phyloP scores from a whole-genome alignment of 2,797 vertebrate genomes.

The Triplophysa bombifrons region DNA sequence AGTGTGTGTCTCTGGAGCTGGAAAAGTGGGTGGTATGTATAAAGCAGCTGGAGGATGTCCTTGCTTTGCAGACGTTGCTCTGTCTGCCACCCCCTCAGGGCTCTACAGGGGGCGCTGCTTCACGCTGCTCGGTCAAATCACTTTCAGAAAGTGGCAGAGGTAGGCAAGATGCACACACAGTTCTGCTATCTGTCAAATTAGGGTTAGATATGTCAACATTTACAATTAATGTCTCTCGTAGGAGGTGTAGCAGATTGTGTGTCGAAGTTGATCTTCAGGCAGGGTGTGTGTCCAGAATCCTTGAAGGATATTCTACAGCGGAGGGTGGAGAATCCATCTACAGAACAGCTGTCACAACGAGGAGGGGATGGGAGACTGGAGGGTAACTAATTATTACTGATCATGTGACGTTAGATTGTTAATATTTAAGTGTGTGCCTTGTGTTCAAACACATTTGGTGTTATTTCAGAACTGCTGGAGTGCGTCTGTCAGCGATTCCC shows the following conservation, averaged over 20 bases:
- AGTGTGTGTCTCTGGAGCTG: conserved; percentile 91
- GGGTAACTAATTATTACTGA: conserved; percentile 35
- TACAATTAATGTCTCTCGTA: conserved; percentile 53
- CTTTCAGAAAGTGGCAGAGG: conserved; percentile 92
- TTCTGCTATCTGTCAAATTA: neutral
- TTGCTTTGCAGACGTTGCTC: conserved; percentile 91
- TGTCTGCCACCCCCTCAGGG: conserved; percentile 71
- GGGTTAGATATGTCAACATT: neutral
- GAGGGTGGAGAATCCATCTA: conserved; percentile 59
- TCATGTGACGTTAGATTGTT: neutral
- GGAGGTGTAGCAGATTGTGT: conserved; percentile 92
- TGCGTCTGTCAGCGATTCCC: conserved; percentile 88
- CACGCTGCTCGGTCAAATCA: conserved; percentile 85
- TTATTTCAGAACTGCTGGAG: conserved; percentile 80
- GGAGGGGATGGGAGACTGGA: conserved; percentile 62
- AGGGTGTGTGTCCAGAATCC: conserved; percentile 79
- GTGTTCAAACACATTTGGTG: neutral
- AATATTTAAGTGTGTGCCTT: neutral
- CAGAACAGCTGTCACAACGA: conserved; percentile 35
- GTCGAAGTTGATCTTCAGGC: conserved; percentile 94
- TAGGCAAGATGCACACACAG: conserved; percentile 55
- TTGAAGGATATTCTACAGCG: conserved; percentile 78
- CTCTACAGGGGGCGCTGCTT: conserved; percentile 71
- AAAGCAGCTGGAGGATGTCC: conserved; percentile 91
- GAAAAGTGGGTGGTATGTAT: conserved; percentile 95